Evolutionary conservation across 2,797 vertebrate genomes (phyloP).

Genomic region (Menidia menidia): DNA sequence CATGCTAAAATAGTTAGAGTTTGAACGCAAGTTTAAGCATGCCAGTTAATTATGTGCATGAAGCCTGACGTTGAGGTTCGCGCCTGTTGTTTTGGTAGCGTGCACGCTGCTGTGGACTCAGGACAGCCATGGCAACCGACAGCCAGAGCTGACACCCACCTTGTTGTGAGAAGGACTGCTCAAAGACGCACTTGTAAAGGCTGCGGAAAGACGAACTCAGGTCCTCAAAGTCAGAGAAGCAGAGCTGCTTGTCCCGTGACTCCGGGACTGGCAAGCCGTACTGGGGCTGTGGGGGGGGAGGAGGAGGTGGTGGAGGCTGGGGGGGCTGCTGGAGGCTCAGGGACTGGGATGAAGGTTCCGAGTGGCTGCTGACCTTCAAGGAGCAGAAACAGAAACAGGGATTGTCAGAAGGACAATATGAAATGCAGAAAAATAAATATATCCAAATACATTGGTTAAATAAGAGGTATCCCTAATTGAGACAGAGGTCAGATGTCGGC

Average conservation of each 20-base stretch:
- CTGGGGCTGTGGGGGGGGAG: slow-evolving; percentile 77
- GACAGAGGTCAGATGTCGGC: not conserved
- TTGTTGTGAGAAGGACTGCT: slow-evolving; percentile 88
- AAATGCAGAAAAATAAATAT: not conserved
- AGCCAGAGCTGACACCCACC: slow-evolving; percentile 73
- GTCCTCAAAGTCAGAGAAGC: slow-evolving; percentile 90
- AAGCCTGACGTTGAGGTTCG: slow-evolving; percentile 48
- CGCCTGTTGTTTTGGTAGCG: slow-evolving; percentile 18
- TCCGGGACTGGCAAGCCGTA: slow-evolving; percentile 84
- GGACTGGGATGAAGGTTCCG: slow-evolving; percentile 85
- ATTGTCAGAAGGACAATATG: slow-evolving; percentile 6
- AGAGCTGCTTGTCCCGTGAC: slow-evolving; percentile 84
- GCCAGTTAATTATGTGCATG: slow-evolving; percentile 73
- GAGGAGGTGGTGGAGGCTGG: slow-evolving; percentile 67
- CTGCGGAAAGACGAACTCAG: slow-evolving; percentile 90
- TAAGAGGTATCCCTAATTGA: not conserved
- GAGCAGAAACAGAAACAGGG: slow-evolving; percentile 1
- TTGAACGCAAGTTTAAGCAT: slow-evolving; percentile 54
- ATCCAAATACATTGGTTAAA: not conserved
- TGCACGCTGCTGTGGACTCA: slow-evolving; percentile 25
- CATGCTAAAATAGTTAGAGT: slow-evolving; percentile 51
- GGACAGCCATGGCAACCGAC: slow-evolving; percentile 20
- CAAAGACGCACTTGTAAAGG: slow-evolving; percentile 90
- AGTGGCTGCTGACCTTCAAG: slow-evolving; percentile 84
- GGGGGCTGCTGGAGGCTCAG: slow-evolving; percentile 81